Evolutionary conservation across 2,113 vertebrate genomes (phyloP).

Genomic region (Anarrhichthys ocellatus): DNA sequence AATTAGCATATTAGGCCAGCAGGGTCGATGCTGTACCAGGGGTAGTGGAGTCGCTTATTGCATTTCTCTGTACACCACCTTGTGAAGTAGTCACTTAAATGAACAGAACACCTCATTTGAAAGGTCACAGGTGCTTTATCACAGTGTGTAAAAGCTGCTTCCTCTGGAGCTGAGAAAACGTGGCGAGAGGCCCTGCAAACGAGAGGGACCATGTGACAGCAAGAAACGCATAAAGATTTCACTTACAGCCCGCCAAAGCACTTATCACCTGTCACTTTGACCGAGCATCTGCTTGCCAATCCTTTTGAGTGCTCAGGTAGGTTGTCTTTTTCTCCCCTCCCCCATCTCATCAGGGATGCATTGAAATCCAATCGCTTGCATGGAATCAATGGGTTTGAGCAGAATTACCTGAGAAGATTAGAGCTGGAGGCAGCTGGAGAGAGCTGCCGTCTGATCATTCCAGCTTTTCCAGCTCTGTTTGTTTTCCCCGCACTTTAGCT

Average conservation of each 20-base stretch:
- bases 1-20: slow-evolving; percentile 18
- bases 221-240: slow-evolving; percentile 74
- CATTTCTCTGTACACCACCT: slow-evolving; percentile 13
- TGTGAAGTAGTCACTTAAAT: slow-evolving; percentile 54
- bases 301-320: slow-evolving; percentile 75
- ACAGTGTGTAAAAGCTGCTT: slow-evolving; percentile 12
- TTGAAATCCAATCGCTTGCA: slow-evolving; percentile 82
- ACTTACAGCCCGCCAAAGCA: slow-evolving; percentile 71
- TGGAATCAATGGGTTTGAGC: slow-evolving; percentile 79
- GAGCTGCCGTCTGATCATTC: slow-evolving; percentile 70
- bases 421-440: slow-evolving; percentile 76
- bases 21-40: slow-evolving; percentile 33
- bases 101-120: slow-evolving; percentile 60
- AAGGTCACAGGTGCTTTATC: slow-evolving; percentile 74
- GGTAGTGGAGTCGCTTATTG: slow-evolving; percentile 29
- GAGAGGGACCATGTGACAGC: slow-evolving; percentile 34
- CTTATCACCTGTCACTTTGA: slow-evolving; percentile 77
- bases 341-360: slow-evolving; percentile 76
- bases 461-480: slow-evolving; percentile 77
- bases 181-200: slow-evolving; percentile 40
- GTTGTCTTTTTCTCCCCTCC: slow-evolving; percentile 26
- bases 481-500: slow-evolving; percentile 81
- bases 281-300: slow-evolving; percentile 76
- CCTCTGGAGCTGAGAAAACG: slow-evolving; percentile 47
- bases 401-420: slow-evolving; percentile 83